Conservation (phyloP, 2,797 vertebrate genomes). For the Mionectes olivaceus region DNA sequence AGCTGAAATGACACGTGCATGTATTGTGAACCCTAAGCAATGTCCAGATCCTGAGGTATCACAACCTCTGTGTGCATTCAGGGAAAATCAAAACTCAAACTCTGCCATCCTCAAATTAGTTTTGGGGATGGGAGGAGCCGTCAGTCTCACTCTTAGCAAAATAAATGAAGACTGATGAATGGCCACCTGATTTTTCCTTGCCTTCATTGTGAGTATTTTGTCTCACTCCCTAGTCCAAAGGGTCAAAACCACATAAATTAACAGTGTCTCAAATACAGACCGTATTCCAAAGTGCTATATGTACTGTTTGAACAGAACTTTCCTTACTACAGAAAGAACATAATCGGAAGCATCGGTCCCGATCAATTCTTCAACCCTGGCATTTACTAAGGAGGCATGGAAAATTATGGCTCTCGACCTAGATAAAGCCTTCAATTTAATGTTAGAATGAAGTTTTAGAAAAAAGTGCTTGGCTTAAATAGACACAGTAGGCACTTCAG, state of each 20-base stretch:
- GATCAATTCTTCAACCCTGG: not conserved
- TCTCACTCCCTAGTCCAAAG: not conserved
- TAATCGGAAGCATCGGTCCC: not conserved
- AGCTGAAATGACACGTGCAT: not conserved
- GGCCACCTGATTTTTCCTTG: slow-evolving; percentile 63
- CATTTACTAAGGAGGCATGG: slow-evolving; percentile 42
- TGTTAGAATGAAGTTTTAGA: not conserved
- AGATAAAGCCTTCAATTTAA: not conserved
- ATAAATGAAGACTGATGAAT: not conserved
- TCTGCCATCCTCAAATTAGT: slow-evolving; percentile 57
- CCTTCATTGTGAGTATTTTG: slow-evolving; percentile 54
- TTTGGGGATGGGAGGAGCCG: slow-evolving; percentile 9
- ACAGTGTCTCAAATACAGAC: not conserved
- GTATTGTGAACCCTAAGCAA: not conserved
- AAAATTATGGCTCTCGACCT: slow-evolving; percentile 14
- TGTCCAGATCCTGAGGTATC: not conserved
- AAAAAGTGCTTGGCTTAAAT: not conserved
- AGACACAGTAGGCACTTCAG: not conserved
- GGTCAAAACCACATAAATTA: not conserved
- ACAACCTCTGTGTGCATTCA: not conserved
- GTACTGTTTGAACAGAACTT: not conserved
- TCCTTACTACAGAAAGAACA: not conserved
- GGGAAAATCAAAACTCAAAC: slow-evolving; percentile 77
- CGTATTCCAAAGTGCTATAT: not conserved
- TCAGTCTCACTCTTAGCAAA: not conserved